Base-by-base conservation (phyloP, 2,888 invertebrate species). In the Amblyteles armatorius region DNA sequence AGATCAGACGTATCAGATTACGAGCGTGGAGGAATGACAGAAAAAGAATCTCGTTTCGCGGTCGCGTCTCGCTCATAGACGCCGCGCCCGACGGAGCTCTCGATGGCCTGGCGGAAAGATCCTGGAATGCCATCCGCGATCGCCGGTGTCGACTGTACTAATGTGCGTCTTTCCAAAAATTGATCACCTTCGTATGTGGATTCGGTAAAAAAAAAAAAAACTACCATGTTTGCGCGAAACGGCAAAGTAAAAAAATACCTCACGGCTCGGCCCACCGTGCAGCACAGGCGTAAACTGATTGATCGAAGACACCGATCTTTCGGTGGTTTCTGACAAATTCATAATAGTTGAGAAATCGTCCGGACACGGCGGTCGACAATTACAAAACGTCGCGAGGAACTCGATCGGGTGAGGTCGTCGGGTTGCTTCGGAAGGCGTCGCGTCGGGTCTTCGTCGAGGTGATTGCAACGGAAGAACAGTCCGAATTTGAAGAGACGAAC, bases 1-100 rank as follows among this genome's bases (percentile, higher is more conserved):
- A 29, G 65, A 67, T 80, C 72, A 72, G 69, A 80, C 60, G 63
- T 72, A 71, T 80, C 79, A 67, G 72, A 80, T 73, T 80, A 80
- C 72, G 19, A 40, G 72, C 52, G 55, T 72, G 7, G 40, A 80
- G 55, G 72, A 80, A 65, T 65, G 22, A 19, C 65, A 36, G 52
- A 80, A 80, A 52, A 73, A 73, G 60, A 73, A 65, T 52, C 65
- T 33, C 65, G 60, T 63, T 36, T 26, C 57, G 44, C 65, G 36
- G 29, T 33, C 13, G 63, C 33, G 55, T 55, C 55, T 63, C 11
- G 63, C 29, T 52, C 55, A n/a, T 13, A n/a, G 29, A 36, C 29
- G 29, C n/a, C 29, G n/a, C 16, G n/a, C 33, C 33, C 7, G 16
- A 36, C 0, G 44, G 4, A 48, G 44, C 44, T 48, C 44, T 3